Conservation (phyloP, 1,140 invertebrate genomes). For the Drosophila pruinosa region DNA sequence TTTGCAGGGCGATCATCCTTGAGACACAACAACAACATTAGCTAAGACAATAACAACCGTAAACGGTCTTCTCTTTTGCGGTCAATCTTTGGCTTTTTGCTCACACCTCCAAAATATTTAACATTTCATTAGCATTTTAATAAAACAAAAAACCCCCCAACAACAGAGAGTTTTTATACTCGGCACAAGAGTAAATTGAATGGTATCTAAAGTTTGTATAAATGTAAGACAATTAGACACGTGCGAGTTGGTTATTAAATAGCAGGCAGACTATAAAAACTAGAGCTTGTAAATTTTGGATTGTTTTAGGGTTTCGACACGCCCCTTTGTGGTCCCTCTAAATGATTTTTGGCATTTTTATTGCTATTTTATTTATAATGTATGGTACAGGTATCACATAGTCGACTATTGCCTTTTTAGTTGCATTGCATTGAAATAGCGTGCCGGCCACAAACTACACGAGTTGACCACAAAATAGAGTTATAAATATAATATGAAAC, state of each 20-base stretch:
- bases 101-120: constrained; percentile 13
- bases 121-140: constrained; percentile 60
- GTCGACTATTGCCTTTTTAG: not conserved
- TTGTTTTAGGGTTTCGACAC: no score
- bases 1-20: constrained; percentile 39
- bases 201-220: no score
- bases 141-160: constrained; percentile 36
- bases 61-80: not conserved
- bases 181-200: not conserved
- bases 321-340: not conserved
- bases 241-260: no score
- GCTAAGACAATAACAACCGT: not conserved
- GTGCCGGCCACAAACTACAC: constrained; percentile 42
- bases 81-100: constrained; percentile 6
- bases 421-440: not conserved
- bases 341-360: not conserved
- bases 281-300: no score
- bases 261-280: no score
- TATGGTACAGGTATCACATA: not conserved
- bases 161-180: not conserved
- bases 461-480: constrained; percentile 53
- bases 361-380: no score
- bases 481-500: constrained; percentile 56
- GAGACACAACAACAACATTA: constrained; percentile 1
- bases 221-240: no score